Percentiles rank a stretch among this genome's conserved stretches.
Evolutionary conservation across 2,113 vertebrate genomes (phyloP).

Genomic region (Rhegmatorhina hoffmannsi): DNA sequence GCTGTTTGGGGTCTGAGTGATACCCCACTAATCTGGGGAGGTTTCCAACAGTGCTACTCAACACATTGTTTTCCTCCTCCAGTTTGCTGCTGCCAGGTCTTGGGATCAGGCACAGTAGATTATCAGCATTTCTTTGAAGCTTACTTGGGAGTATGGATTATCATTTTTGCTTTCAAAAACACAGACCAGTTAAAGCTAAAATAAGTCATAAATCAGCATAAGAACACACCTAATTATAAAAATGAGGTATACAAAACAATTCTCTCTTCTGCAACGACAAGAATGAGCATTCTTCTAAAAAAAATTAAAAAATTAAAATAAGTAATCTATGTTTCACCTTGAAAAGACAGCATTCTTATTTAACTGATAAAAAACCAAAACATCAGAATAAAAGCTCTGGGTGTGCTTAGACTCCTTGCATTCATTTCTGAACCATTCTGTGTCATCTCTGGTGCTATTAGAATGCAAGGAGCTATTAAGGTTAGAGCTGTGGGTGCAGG

Average conservation of each 20-base stretch:
- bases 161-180: not conserved
- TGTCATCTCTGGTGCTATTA: not conserved
- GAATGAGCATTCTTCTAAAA: not conserved
- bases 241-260: not conserved
- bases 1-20: not conserved
- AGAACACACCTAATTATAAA: constrained; percentile 6
- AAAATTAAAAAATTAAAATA: not conserved
- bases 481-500: not conserved
- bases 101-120: not conserved
- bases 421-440: not conserved
- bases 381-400: not conserved
- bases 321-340: not conserved
- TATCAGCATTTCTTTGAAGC: constrained; percentile 44
- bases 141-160: constrained; percentile 4
- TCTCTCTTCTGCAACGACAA: not conserved
- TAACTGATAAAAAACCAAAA: not conserved
- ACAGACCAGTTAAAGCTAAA: not conserved
- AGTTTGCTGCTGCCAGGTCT: not conserved
- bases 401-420: not conserved
- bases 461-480: not conserved
- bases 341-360: not conserved
- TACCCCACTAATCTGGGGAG: not conserved
- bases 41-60: not conserved
- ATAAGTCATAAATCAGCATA: constrained; percentile 18
- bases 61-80: not conserved